Conservation (phyloP, 2,797 vertebrate species). For the Syngnathus acus region DNA sequence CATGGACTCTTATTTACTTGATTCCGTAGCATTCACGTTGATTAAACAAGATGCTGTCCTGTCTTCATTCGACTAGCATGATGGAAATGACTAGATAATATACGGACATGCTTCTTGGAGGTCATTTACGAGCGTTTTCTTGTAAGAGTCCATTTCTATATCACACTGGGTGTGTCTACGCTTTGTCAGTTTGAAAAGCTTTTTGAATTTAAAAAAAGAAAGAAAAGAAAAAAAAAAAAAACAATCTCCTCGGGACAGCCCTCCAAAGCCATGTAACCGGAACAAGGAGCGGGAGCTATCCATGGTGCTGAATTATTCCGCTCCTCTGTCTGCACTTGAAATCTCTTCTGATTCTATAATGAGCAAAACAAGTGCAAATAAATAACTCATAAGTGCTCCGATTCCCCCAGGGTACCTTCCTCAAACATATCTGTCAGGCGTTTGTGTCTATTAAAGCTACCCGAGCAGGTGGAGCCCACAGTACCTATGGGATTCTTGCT, state of each 20-base stretch:
- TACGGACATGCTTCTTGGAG: too few relatives aligned
- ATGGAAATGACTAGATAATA: background rate
- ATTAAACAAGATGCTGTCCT: too few relatives aligned
- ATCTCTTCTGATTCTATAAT: conserved; percentile 9
- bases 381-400: background rate
- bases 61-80: background rate
- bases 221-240: too few relatives aligned
- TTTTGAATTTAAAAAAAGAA: background rate
- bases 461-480: conserved; percentile 18
- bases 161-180: background rate
- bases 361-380: background rate
- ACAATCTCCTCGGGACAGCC: background rate
- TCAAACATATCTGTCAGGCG: conserved; percentile 11
- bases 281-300: background rate
- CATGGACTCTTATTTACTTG: conserved; percentile 4
- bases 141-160: background rate
- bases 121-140: too few relatives aligned
- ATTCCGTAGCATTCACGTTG: background rate
- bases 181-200: background rate
- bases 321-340: background rate
- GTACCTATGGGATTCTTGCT: background rate
- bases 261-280: background rate
- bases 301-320: conserved; percentile 7
- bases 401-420: conserved; percentile 3
- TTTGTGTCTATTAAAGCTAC: conserved; percentile 12